Conservation (phyloP, 2,888 invertebrate species). For the Prostheceraeus crozeri region DNA sequence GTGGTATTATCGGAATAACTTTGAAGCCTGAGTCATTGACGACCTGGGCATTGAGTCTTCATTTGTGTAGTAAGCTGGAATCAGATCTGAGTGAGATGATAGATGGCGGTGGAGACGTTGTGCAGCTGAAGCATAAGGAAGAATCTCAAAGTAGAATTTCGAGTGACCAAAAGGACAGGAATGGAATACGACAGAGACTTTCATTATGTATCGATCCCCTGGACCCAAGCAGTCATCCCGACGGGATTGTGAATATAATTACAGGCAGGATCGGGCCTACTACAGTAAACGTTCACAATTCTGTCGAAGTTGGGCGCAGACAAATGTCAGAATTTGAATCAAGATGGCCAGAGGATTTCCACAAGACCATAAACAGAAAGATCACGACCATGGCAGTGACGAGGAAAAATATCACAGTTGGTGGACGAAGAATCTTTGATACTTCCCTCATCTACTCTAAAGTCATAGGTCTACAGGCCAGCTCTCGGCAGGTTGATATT, state of each 20-base stretch:
- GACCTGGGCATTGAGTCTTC: conserved; percentile 22
- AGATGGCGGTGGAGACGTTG: not conserved
- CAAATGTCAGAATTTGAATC: not conserved
- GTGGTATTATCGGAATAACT: conserved; percentile 44
- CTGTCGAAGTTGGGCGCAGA: not conserved
- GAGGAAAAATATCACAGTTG: conserved; percentile 26
- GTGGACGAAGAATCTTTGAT: conserved; percentile 30
- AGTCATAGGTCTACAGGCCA: conserved; percentile 33
- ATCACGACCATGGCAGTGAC: conserved; percentile 31
- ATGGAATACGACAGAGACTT: not conserved
- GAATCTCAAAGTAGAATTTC: not conserved
- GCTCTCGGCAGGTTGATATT: conserved; percentile 29
- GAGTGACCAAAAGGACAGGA: not conserved
- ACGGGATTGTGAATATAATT: not conserved
- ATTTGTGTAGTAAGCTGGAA: not conserved
- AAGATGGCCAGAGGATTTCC: not conserved
- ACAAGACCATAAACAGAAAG: not conserved
- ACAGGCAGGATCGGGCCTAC: conserved; percentile 3
- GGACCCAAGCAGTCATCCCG: conserved; percentile 7
- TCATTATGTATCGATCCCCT: not conserved
- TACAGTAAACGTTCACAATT: conserved; percentile 1
- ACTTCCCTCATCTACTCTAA: conserved; percentile 35
- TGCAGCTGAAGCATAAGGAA: conserved; percentile 1
- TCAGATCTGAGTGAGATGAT: not conserved
- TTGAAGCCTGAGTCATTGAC: conserved; percentile 36